Conservation (phyloP, 2,113 vertebrate species). For the Anser cygnoides region DNA sequence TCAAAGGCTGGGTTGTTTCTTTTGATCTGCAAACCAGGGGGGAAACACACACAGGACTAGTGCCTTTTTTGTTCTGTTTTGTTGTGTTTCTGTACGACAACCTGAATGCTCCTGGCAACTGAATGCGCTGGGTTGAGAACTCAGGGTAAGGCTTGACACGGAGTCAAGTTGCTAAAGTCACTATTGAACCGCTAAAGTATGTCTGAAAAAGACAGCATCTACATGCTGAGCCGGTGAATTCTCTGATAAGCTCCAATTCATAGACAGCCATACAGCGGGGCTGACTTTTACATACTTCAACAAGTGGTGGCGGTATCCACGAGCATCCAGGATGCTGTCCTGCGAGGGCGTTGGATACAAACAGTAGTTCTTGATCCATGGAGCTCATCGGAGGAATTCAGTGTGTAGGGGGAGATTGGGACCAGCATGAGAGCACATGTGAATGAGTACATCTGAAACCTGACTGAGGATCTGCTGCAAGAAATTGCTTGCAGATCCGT, state of each 20-base stretch:
- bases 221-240: background rate
- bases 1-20: slow-evolving; percentile 34
- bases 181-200: rapidly evolving
- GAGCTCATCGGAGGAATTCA: rapidly evolving
- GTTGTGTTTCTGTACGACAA: background rate
- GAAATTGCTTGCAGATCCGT: background rate
- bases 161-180: background rate
- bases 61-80: background rate
- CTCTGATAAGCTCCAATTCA: background rate
- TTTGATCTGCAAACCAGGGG: slow-evolving; percentile 14
- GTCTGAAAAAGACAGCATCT: background rate
- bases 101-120: background rate
- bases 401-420: background rate
- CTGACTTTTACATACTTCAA: background rate
- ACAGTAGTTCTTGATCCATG: rapidly evolving
- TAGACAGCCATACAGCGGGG: rapidly evolving
- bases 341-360: background rate
- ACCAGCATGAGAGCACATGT: background rate
- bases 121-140: background rate
- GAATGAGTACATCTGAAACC: background rate
- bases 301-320: background rate
- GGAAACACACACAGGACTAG: background rate
- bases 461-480: background rate
- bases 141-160: background rate
- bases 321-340: background rate